Percentiles rank a stretch among this genome's conserved stretches.
Conservation (phyloP, 2,797 vertebrate genomes). For the Sebastes aleutianus region DNA sequence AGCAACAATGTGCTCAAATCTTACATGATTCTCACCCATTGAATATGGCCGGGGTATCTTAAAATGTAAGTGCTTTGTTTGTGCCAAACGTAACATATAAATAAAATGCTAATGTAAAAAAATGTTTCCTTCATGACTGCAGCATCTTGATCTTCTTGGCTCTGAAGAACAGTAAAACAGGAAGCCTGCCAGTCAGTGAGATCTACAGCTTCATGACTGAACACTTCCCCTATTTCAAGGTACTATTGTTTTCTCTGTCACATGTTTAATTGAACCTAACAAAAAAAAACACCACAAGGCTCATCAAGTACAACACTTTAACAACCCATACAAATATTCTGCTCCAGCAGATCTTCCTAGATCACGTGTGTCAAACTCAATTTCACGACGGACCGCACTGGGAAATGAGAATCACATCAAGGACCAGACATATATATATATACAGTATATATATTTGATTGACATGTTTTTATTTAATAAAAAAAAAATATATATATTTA, state of each 20-base stretch:
- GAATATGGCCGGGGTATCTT: background rate
- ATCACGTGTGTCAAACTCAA: too few relatives aligned
- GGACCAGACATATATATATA: too few relatives aligned
- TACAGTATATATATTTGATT: too few relatives aligned
- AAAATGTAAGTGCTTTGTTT: background rate
- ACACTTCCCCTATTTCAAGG: slow-evolving; percentile 99
- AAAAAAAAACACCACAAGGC: background rate
- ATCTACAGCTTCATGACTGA: slow-evolving; percentile 99
- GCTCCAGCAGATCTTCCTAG: background rate
- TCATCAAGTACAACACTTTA: background rate
- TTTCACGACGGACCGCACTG: too few relatives aligned
- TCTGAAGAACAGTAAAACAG: slow-evolving; percentile 95
- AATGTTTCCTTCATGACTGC: slow-evolving; percentile 16
- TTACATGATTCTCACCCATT: background rate
- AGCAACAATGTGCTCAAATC: background rate
- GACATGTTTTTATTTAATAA: too few relatives aligned
- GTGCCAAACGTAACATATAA: background rate
- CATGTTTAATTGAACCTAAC: background rate
- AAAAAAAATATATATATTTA: too few relatives aligned
- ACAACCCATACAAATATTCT: background rate
- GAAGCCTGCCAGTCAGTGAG: slow-evolving; percentile 97
- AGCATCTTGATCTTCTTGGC: slow-evolving; percentile 99
- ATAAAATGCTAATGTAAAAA: background rate
- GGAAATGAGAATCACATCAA: too few relatives aligned
- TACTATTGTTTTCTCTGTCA: slow-evolving; percentile 45